Conservation (phyloP, 2,113 vertebrate species). For the Ia io region DNA sequence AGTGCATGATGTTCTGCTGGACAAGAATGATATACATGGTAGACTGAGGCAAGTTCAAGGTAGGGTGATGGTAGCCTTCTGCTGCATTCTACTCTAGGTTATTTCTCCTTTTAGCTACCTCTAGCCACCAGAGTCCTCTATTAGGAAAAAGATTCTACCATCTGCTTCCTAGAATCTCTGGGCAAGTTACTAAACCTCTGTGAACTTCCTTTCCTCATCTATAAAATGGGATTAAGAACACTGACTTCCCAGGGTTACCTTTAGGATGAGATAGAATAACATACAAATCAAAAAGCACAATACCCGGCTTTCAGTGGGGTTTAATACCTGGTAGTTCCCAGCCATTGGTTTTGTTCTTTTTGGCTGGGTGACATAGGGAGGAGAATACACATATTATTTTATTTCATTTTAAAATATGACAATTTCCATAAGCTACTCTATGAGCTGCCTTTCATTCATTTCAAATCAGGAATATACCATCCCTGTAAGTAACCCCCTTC, state of each 20-base stretch:
- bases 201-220: neutral
- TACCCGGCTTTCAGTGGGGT: neutral
- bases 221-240: neutral
- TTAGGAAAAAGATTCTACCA: neutral
- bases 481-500: neutral
- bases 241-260: neutral
- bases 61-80: neutral
- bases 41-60: neutral
- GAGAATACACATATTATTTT: neutral
- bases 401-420: neutral
- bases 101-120: neutral
- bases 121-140: neutral
- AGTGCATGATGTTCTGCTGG: neutral
- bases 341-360: neutral
- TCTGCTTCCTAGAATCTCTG: neutral
- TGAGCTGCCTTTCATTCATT: neutral
- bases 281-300: neutral
- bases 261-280: neutral
- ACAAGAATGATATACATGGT: neutral
- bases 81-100: neutral
- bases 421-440: neutral
- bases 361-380: neutral
- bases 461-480: neutral
- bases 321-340: neutral
- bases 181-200: conserved; percentile 20